Conservation (phyloP, 2,888 invertebrate species). For the Uropetala carovei region DNA sequence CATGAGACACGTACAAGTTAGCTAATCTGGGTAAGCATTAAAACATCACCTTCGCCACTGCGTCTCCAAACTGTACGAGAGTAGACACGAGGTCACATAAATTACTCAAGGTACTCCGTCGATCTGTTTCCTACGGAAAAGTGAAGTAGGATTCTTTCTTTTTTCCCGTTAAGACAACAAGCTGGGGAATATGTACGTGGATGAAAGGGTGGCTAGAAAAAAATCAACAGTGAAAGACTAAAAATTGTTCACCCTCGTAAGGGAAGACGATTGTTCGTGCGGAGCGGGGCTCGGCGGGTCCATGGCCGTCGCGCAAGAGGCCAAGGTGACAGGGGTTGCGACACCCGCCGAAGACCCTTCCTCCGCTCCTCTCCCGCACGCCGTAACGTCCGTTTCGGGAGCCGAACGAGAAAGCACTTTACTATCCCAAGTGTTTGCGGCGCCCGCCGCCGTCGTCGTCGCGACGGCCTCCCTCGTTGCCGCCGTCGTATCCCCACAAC, state of each 20-base stretch:
- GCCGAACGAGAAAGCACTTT: constrained; percentile 57
- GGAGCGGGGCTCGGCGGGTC: constrained; percentile 55
- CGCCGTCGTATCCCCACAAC: constrained; percentile 31
- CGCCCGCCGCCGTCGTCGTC: neutral
- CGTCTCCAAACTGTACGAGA: constrained; percentile 39
- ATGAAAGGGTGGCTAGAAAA: constrained; percentile 55
- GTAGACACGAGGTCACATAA: constrained; percentile 47
- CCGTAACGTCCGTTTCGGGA: constrained; percentile 32
- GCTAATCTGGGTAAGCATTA: constrained; percentile 46
- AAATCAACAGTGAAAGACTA: constrained; percentile 64
- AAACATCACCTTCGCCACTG: constrained; percentile 35
- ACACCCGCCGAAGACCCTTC: neutral
- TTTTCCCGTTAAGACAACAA: constrained; percentile 30
- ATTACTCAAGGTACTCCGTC: constrained; percentile 45
- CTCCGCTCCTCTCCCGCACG: constrained; percentile 17
- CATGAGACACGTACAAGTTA: constrained; percentile 24
- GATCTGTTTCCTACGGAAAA: constrained; percentile 40
- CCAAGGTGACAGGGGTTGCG: constrained; percentile 11
- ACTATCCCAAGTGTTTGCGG: constrained; percentile 57
- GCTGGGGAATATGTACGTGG: constrained; percentile 48
- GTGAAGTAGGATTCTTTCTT: constrained; percentile 40
- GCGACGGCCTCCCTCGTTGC: constrained; percentile 31
- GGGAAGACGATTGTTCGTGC: constrained; percentile 58
- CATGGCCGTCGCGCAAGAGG: constrained; percentile 23
- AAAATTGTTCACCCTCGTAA: constrained; percentile 61